A percentile compares a stretch with the other conserved stretches of the same genome.
Conservation (phyloP, 2,888 invertebrate species). For the Deilephila porcellus region DNA sequence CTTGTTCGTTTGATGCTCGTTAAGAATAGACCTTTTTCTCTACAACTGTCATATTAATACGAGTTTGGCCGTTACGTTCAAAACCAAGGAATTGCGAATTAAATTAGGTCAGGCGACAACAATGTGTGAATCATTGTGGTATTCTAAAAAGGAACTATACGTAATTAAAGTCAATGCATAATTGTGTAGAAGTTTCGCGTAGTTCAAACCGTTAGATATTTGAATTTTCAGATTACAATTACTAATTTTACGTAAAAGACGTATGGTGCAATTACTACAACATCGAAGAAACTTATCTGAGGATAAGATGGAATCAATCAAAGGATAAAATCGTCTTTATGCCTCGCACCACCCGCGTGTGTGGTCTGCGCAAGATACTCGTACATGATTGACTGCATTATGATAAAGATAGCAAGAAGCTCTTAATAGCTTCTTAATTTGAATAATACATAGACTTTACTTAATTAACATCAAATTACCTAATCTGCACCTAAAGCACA, state of each 20-base stretch:
- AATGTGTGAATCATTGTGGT: constrained; percentile 7
- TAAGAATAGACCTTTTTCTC: not conserved
- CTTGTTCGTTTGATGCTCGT: no score
- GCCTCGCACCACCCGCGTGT: no score
- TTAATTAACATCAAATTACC: no score
- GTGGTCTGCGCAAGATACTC: no score
- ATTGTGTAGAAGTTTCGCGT: not conserved
- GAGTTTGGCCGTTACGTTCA: constrained; percentile 11
- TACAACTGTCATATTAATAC: not conserved
- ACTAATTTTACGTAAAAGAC: no score
- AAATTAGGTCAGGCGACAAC: not conserved
- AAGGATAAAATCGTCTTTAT: no score
- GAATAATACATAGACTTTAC: no score
- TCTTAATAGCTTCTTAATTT: no score
- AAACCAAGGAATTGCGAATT: constrained; percentile 17
- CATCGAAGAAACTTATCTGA: not conserved
- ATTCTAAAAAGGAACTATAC: not conserved
- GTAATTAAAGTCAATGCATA: not conserved
- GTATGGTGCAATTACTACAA: not conserved
- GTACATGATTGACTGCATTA: no score
- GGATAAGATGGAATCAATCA: no score
- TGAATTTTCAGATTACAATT: not conserved
- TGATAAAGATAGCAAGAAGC: no score
- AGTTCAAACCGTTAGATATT: not conserved
- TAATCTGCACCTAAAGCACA: no score